Base-by-base conservation (phyloP, 2,797 vertebrate genomes). In the Labroides dimidiatus region DNA sequence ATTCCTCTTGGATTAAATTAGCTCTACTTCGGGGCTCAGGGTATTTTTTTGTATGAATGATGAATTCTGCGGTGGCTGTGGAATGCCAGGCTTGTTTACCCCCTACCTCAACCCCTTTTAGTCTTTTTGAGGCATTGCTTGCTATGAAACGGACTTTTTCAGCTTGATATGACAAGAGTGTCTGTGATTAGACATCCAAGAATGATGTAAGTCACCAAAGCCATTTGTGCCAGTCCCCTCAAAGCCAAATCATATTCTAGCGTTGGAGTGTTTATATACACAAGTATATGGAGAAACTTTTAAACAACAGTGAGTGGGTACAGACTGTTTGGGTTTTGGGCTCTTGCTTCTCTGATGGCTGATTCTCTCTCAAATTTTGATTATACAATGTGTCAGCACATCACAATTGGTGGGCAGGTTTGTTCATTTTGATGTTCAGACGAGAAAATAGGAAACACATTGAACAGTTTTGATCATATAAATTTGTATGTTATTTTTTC, bases 1-100 rank as follows among this genome's bases (percentile, higher is more conserved):
- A 91, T 93, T 91, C 89, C 87, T 91, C 80, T 87, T 39, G 81
- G 90, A 92, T 92, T 92, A 90, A 91, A 92, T 91, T 88, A 90
- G 88, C 87, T 89, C 88, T 88, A 86, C 91, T 88, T 91, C 84
- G 66, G 89, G 83, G 77, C 79, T 87, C 58, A 21, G 78, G 79
- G 85, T 89, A 80, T 88, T 88, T 90, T n/a, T 91, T 89, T 90
- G 81, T 89, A 84, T 89, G 84, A 91, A 90, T 92, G 91, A 92
- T 91, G 87, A 92, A 92, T 91, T 92, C 85, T 93, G 91, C 48
- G 92, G 92, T 86, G 66, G 71, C 85, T 78, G 66, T 84, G 89
- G 88, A 90, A 92, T 83, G 89, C 77, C 4, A 44, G 68, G 78
- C 85, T 89, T 93, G 91, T 93, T 92, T 93, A 92, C 90, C 87